Percentiles rank a stretch among this genome's conserved stretches.
phyloP scores from a whole-genome alignment of 2,888 invertebrate species.

The Drosophila kambysellisi region DNA sequence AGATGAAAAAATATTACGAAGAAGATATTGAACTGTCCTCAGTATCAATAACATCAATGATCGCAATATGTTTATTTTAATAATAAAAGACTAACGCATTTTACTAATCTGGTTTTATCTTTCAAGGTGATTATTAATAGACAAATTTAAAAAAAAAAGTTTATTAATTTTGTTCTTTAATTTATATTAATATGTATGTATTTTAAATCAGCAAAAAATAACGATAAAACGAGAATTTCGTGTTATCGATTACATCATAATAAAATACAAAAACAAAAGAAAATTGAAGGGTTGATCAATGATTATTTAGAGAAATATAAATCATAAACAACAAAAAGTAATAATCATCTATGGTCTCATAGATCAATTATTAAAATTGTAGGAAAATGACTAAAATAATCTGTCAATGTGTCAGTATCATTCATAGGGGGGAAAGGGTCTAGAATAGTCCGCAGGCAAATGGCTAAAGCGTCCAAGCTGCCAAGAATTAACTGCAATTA shows the following conservation, averaged over 20 bases:
- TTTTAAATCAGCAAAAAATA: neutral
- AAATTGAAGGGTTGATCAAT: neutral
- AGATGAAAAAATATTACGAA: too few relatives aligned
- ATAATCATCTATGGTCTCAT: neutral
- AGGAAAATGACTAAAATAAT: too few relatives aligned
- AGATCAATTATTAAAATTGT: neutral
- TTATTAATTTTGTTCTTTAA: neutral
- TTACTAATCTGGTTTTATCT: too few relatives aligned
- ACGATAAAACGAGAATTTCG: neutral
- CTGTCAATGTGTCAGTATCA: neutral
- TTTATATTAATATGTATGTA: neutral
- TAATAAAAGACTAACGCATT: too few relatives aligned
- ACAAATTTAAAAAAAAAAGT: too few relatives aligned
- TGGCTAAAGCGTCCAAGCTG: slow-evolving; percentile 33
- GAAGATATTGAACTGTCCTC: too few relatives aligned
- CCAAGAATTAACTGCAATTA: slow-evolving; percentile 64
- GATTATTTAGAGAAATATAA: neutral
- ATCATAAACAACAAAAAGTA: neutral
- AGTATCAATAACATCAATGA: too few relatives aligned
- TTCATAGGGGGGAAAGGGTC: neutral
- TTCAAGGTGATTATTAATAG: neutral
- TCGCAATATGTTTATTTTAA: too few relatives aligned
- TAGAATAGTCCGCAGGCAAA: slow-evolving; percentile 11
- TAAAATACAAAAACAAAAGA: neutral
- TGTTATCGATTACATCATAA: neutral